Percentiles rank a stretch among this genome's conserved stretches.
phyloP scores from a whole-genome alignment of 2,113 vertebrate species.

The Anolis carolinensis region DNA sequence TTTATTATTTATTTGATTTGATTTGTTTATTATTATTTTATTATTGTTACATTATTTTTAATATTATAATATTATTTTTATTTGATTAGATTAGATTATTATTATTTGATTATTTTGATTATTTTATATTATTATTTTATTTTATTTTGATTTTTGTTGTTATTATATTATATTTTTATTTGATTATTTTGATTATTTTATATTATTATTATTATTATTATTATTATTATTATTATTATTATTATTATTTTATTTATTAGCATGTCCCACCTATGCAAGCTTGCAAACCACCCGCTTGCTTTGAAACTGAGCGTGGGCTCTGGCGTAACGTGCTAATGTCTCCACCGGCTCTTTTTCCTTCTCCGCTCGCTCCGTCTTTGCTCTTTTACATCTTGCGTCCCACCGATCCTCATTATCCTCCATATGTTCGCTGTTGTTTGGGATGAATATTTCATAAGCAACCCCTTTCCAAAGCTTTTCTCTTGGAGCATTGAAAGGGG shows the following conservation, averaged over 20 bases:
- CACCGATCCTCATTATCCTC: slow-evolving; percentile 71
- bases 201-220: too few species aligned
- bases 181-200: too few species aligned
- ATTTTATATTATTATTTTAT: too few species aligned
- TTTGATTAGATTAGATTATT: too few species aligned
- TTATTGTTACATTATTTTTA: too few species aligned
- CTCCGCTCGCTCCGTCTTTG: slow-evolving; percentile 46
- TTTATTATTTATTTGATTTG: too few species aligned
- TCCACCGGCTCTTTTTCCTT: slow-evolving; percentile 35
- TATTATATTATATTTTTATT: too few species aligned
- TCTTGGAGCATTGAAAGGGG: slow-evolving; percentile 41
- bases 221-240: too few species aligned
- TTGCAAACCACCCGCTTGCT: rapidly evolving
- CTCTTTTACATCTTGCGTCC: slow-evolving; percentile 60
- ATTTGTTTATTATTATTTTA: too few species aligned
- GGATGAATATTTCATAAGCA: slow-evolving; percentile 72
- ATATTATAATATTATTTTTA: too few species aligned
- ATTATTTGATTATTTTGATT: too few species aligned
- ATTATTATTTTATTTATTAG: background rate
- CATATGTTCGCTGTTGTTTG: slow-evolving; percentile 53
- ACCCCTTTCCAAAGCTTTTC: slow-evolving; percentile 60
- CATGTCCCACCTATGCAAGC: slow-evolving; percentile 30
- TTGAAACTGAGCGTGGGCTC: slow-evolving; percentile 46
- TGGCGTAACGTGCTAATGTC: slow-evolving; percentile 51
- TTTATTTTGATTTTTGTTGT: too few species aligned